phyloP scores from a whole-genome alignment of 2,888 invertebrate genomes.

The Mythimna impura region DNA sequence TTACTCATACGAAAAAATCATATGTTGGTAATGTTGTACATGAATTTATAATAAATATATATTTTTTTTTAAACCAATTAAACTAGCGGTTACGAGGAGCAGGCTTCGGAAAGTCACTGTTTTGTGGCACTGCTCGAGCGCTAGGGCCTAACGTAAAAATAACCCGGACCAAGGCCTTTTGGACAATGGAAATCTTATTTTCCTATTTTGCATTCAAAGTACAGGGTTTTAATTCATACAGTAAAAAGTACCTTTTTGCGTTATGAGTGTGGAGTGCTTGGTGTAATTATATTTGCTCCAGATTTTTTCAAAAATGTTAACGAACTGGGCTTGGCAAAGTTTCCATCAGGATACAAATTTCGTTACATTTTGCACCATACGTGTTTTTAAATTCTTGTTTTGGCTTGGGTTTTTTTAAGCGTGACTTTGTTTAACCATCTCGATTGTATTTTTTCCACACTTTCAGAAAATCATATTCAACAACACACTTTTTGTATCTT shows the following conservation, averaged over 20 bases:
- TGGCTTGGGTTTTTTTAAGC: neutral
- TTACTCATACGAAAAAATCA: too few species aligned
- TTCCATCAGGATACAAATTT: slow-evolving; percentile 8
- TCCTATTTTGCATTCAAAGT: neutral
- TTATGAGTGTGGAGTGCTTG: neutral
- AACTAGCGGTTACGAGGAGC: too few species aligned
- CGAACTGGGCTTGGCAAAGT: neutral
- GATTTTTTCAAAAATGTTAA: slow-evolving; percentile 24
- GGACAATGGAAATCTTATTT: neutral
- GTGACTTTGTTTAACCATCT: neutral
- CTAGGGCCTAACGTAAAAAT: too few species aligned
- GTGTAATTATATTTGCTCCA: slow-evolving; percentile 22
- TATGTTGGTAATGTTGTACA: too few species aligned
- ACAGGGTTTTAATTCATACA: too few species aligned
- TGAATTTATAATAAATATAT: too few species aligned
- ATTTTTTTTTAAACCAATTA: too few species aligned
- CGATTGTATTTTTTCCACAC: neutral
- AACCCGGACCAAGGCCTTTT: neutral
- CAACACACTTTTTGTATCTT: too few species aligned
- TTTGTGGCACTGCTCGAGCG: too few species aligned
- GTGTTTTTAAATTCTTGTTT: slow-evolving; percentile 8
- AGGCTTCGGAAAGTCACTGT: too few species aligned
- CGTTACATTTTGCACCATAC: slow-evolving; percentile 8
- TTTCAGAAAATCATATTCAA: neutral
- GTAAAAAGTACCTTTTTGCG: too few species aligned